These are phyloP conservation scores for Caerostris darwini DNA, from an alignment of 1,140 invertebrate genomes.

Conservation along the genomic window DNA sequence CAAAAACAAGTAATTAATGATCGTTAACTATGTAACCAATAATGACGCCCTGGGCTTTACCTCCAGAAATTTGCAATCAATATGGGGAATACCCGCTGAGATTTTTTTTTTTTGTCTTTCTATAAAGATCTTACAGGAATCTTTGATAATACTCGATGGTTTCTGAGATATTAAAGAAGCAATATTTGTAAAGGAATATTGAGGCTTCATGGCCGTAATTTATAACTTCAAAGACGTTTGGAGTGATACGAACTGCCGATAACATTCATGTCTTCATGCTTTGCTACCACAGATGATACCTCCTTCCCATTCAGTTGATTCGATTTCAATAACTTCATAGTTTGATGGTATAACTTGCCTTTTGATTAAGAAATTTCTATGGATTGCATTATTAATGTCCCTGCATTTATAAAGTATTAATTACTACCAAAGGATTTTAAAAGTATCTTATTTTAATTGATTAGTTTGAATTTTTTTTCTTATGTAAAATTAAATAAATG, in stretches of 20 bases:
- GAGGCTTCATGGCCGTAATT: background rate
- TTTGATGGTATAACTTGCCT: too few species aligned
- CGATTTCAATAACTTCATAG: too few species aligned
- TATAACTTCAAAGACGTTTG: background rate
- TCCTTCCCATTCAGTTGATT: too few species aligned
- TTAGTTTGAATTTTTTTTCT: too few species aligned
- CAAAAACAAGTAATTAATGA: slow-evolving; percentile 61
- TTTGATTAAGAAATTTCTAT: too few species aligned
- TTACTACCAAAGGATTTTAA: too few species aligned
- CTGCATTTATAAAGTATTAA: too few species aligned
- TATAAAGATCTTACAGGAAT: background rate
- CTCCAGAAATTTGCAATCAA: background rate
- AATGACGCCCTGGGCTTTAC: background rate
- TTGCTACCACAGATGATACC: too few species aligned
- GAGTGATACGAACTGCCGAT: background rate
- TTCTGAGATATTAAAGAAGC: background rate
- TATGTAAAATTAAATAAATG: too few species aligned
- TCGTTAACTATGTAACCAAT: slow-evolving; percentile 60
- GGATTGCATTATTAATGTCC: too few species aligned
- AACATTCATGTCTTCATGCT: too few species aligned
- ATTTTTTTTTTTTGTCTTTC: background rate
- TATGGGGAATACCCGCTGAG: background rate
- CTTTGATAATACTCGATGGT: background rate
- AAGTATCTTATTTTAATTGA: too few species aligned
- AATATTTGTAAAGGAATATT: background rate